Evolutionary conservation across 2,888 invertebrate genomes (phyloP).

Genomic region (Drosophila borborema): DNA sequence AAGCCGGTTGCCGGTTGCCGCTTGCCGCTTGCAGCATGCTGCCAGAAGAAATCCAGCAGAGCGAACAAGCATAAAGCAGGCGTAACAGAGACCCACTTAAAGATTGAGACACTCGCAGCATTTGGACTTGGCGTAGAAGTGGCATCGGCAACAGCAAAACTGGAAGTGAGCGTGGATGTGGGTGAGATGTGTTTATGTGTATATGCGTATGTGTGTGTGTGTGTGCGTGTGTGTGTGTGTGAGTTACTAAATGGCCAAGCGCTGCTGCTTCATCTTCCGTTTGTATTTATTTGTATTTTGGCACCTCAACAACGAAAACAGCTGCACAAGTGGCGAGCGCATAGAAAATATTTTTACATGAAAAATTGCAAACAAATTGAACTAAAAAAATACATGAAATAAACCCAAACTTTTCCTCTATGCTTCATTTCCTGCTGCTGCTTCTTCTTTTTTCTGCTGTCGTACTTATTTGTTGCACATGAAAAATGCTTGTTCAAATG

Average conservation of each 20-base stretch:
- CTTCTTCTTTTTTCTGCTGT: background rate
- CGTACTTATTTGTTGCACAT: conserved; percentile 14
- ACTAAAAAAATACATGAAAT: conserved; percentile 36
- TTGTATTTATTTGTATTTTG: conserved; percentile 46
- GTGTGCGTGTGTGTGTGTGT: conserved; percentile 7
- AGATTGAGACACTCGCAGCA: conserved; percentile 51
- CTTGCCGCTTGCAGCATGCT: conserved; percentile 44
- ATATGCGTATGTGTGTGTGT: conserved; percentile 10
- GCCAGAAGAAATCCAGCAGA: conserved; percentile 35
- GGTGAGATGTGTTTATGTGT: background rate
- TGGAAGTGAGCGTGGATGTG: background rate
- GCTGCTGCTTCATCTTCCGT: conserved; percentile 36
- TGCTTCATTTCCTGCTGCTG: conserved; percentile 19
- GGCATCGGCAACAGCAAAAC: background rate
- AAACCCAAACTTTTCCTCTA: conserved; percentile 40
- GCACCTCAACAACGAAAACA: conserved; percentile 72
- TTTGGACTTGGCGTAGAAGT: conserved; percentile 5
- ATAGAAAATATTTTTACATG: conserved; percentile 63
- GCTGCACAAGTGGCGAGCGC: conserved; percentile 49
- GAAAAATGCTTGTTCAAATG: conserved; percentile 33
- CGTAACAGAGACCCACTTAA: conserved; percentile 48
- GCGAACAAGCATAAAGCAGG: conserved; percentile 37
- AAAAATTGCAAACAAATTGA: conserved; percentile 63
- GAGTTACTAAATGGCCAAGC: conserved; percentile 47
- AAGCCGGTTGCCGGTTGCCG: conserved; percentile 22